Conservation (phyloP, 2,888 invertebrate genomes). For the Gryllus longicercus region DNA sequence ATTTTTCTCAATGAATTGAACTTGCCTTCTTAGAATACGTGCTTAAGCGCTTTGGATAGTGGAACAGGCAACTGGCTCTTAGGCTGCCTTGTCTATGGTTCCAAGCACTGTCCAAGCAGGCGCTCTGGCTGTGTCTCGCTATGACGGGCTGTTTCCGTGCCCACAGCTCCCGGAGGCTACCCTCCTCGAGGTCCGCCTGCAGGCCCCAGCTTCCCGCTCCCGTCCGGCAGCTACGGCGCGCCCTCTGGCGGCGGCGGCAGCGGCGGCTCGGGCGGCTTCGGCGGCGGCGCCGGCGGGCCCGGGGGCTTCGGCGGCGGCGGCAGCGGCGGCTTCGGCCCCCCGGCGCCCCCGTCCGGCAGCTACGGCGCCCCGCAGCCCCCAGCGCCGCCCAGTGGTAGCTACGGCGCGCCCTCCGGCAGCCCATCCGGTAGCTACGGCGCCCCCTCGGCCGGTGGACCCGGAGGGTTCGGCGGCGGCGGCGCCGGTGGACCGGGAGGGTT, state of each 20-base stretch:
- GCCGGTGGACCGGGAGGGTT: conserved; percentile 37
- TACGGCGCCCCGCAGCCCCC: conserved; percentile 48
- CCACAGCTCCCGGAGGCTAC: not conserved
- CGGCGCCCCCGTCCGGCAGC: conserved; percentile 48
- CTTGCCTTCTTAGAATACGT: no score
- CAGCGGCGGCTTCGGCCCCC: conserved; percentile 20
- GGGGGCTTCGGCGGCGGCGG: not conserved
- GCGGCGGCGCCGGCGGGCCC: conserved; percentile 32
- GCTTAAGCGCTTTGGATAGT: no score
- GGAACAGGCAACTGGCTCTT: no score
- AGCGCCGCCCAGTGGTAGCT: conserved; percentile 28
- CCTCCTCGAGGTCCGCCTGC: not conserved
- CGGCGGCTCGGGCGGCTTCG: conserved; percentile 38
- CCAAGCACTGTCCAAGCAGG: no score
- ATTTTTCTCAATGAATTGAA: no score
- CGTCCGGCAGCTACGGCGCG: conserved; percentile 50
- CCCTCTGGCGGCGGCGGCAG: conserved; percentile 42
- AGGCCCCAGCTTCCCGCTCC: conserved; percentile 27
- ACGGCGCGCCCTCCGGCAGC: conserved; percentile 42
- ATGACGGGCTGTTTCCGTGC: not conserved
- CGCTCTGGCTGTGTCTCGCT: no score
- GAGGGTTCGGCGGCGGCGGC: conserved; percentile 30
- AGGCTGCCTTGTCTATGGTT: no score
- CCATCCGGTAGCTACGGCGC: conserved; percentile 40
- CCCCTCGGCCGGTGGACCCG: conserved; percentile 31